Base-by-base conservation (phyloP, 2,888 invertebrate species). In the Hyposoter dolosus region DNA sequence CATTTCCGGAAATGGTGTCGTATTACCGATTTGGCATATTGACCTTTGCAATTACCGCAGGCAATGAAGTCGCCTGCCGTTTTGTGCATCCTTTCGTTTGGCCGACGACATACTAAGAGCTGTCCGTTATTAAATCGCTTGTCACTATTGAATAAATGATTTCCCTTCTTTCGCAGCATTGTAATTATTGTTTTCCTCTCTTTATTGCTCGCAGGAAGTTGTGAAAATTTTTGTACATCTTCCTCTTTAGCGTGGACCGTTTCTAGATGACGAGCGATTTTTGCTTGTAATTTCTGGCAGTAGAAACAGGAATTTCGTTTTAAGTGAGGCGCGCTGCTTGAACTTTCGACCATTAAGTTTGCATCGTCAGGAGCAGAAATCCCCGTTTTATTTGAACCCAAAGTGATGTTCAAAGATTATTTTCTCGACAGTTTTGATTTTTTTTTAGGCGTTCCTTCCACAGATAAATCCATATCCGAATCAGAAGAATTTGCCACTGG, bases 241-340 rank as follows among this genome's bases (percentile, higher is more conserved):
- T 83, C 78, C 68, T 86, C 84, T 10, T 84, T 32, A 3, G 32
- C n/a, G 65, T 88, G 84, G 9, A 63, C 53, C 0, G 12, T 19
- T 63, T 88, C 82, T 19, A 88, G 45, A 60, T 88, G 88, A 17
- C 86, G 81, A 35, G 86, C 84, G 9, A 88, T 43, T 69, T 88
- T 88, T 7, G 79, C n/a, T 45, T 86, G 80, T 1, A 85, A 68
- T 74, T 79, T 86, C 28, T 77, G 45, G 28, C 88, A 88, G 23
- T 83, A 86, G 5, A 77, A 63, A 56, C 88, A 88, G 40, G 85
- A 86, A 35, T 86, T 71, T 75, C 72, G 81, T 75, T 87, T 85
- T n/a, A 74, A 12, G 23, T 75, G 45, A 15, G 68, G 23, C 7
- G 71, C 12, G 10, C 47, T 32, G 43, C 45, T 74, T 7, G 68